These are phyloP conservation scores for Sphenopsis melanotis DNA, from an alignment of 2,797 vertebrate genomes.

Conservation along the genomic window DNA sequence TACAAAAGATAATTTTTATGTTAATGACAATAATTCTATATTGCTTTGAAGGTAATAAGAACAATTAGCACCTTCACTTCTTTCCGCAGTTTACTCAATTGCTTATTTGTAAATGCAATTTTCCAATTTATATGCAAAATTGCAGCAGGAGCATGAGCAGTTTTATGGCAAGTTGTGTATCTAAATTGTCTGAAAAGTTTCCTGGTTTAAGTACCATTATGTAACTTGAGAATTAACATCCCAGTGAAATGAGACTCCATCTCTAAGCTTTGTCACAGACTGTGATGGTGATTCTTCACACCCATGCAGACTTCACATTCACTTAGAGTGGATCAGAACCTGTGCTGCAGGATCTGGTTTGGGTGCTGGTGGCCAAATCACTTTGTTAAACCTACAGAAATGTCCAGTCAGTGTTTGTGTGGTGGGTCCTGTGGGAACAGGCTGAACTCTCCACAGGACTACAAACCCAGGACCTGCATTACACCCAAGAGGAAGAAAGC, in stretches of 20 bases:
- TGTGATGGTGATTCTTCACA: background rate
- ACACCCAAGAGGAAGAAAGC: background rate
- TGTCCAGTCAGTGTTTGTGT: fast-evolving
- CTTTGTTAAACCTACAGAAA: background rate
- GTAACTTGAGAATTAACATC: background rate
- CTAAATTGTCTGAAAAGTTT: slow-evolving; percentile 2
- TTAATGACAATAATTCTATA: background rate
- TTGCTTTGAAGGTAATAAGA: background rate
- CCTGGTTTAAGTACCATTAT: background rate
- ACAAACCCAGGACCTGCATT: background rate
- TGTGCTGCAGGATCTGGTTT: background rate
- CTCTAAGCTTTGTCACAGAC: background rate
- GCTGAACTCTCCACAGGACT: background rate
- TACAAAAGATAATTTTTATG: background rate
- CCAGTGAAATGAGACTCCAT: background rate
- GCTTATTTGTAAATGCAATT: slow-evolving; percentile 8
- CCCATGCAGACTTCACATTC: background rate
- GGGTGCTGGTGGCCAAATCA: background rate
- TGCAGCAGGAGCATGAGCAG: background rate
- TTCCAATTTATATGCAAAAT: slow-evolving; percentile 28
- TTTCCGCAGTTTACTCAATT: background rate
- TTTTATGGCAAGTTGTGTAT: background rate
- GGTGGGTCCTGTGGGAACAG: background rate
- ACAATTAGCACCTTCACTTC: background rate
- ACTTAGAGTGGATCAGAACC: background rate